phyloP scores from a whole-genome alignment of 1,140 invertebrate genomes.

The Pollicipes pollicipes region DNA sequence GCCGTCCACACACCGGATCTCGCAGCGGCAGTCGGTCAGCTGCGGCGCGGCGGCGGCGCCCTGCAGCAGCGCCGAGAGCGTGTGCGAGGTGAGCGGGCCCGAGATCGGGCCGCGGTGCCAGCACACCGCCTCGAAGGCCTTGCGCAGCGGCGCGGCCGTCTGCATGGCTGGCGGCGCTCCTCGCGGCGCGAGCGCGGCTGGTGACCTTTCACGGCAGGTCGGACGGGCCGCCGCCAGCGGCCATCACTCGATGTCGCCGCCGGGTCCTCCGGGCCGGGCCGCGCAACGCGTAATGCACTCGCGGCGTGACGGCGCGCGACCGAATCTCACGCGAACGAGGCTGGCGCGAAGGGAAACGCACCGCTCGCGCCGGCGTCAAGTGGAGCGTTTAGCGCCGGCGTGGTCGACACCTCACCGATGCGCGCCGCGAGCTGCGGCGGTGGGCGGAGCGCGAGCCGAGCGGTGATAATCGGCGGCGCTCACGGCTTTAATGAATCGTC shows the following conservation, averaged over 20 bases:
- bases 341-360: not conserved
- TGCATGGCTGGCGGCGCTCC: no score
- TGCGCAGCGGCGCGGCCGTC: not conserved
- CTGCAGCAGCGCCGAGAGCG: not conserved
- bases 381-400: not conserved
- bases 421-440: not conserved
- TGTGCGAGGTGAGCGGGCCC: not conserved
- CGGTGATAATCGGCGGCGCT: not conserved
- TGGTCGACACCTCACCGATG: not conserved
- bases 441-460: not conserved
- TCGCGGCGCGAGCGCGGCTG: no score
- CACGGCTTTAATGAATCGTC: not conserved
- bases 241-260: not conserved
- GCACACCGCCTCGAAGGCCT: not conserved
- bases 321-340: not conserved
- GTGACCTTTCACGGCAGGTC: no score
- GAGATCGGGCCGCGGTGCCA: not conserved
- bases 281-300: not conserved
- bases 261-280: no score
- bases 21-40: conserved; percentile 4
- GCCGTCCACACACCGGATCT: conserved; percentile 13
- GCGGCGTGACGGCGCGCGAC: not conserved
- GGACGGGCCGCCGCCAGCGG: not conserved
- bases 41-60: not conserved
- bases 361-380: not conserved